Evolutionary conservation across 2,888 invertebrate genomes (phyloP).

Genomic region (Morpho achilles): DNA sequence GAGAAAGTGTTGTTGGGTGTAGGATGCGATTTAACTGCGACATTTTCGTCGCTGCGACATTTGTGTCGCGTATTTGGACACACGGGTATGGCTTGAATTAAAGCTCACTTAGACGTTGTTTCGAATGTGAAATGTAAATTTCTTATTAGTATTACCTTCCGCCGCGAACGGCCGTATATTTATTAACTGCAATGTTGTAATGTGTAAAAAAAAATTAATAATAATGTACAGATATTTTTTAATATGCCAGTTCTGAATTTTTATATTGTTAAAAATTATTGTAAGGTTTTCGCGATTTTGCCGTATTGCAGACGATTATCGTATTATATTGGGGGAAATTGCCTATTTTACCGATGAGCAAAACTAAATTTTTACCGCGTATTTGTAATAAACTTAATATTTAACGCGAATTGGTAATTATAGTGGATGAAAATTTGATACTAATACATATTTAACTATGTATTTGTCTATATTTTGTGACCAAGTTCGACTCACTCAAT

Average conservation of each 20-base stretch:
- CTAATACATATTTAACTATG: too few species aligned
- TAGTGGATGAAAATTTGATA: too few species aligned
- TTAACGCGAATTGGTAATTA: neutral
- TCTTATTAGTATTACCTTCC: conserved; percentile 14
- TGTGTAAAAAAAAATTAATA: conserved; percentile 12
- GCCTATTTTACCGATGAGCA: neutral
- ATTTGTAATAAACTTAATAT: neutral
- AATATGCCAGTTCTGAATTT: conserved; percentile 27
- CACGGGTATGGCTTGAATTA: conserved; percentile 20
- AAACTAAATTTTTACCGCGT: neutral
- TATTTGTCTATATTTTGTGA: too few species aligned
- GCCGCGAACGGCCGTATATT: conserved; percentile 11
- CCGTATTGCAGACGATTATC: conserved; percentile 1
- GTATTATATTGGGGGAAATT: neutral
- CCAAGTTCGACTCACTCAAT: too few species aligned
- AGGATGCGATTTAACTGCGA: conserved; percentile 4
- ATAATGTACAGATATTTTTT: conserved; percentile 28
- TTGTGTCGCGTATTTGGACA: conserved; percentile 6
- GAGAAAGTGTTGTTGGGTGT: neutral
- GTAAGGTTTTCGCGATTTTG: conserved; percentile 11
- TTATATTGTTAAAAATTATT: conserved; percentile 17
- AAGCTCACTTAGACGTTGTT: conserved; percentile 6
- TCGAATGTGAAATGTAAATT: conserved; percentile 6
- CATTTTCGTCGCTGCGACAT: conserved; percentile 16
- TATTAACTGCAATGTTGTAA: conserved; percentile 14